Evolutionary conservation across 92 coral and sea anemone species (phyloP), one percentile per base, ranked within the genome.

Genomic region (Epizoanthus ramosus): DNA sequence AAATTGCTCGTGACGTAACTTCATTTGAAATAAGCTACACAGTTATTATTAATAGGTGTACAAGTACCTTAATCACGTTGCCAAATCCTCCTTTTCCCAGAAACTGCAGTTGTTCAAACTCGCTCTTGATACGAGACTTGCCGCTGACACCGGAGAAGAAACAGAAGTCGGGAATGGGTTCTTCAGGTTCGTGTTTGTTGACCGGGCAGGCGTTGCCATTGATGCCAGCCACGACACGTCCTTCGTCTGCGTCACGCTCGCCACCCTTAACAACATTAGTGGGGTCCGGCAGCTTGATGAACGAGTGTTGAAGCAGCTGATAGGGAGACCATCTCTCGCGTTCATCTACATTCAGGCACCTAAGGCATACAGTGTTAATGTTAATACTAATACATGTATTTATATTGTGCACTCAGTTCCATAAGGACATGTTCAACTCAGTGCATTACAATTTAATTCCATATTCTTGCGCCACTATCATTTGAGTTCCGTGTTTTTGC

Each of bases 41-140:
- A 31, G 4, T 31, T 22, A 64, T 7, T 10, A 72, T 12, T 35
- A 15, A n/a, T 19, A 54, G 8, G 7, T 13, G 61, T 87, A 2
- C 31, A 28, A 0, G 12, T 65, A 96, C 99, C 95, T 92, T 96
- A 23, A 92, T 90, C 17, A 96, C 99, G 75, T 92, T 92, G 9
- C 99, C 99, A 90, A 96, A 96, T 1, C 98, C 99, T 45, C 99
- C 99, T 83, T 96, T 96, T 8, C 98, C 98, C 18, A 96, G 88
- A 87, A 89, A 96, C 89, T 92, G 95, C 69, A 96, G 77, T 74
- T 94, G 91, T 63, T 96, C 99, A 79, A 94, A 96, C 54, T 96
- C 99, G 72, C 91, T 89, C 68, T 92, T 94, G 18, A 96, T 85
- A n/a, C 99, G 93, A 9, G 99, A 96, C 75, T 92, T 94, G 16